phyloP scores from a whole-genome alignment of 2,113 vertebrate genomes.

The Cacatua alba region DNA sequence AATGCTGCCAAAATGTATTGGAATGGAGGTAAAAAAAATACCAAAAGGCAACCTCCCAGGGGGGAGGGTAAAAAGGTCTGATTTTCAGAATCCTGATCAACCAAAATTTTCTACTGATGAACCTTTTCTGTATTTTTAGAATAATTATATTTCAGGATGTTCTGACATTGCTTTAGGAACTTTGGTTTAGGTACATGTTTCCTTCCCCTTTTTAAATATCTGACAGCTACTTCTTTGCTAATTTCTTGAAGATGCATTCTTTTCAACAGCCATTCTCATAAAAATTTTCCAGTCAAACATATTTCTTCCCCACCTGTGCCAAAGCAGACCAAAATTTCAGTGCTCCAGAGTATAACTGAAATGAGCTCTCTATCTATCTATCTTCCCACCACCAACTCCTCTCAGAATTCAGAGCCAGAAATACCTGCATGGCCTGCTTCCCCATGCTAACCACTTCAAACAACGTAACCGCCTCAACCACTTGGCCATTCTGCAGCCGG shows the following conservation, averaged over 20 bases:
- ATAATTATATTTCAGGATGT: background rate
- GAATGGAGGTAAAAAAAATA: background rate
- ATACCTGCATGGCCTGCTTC: slow-evolving; percentile 87
- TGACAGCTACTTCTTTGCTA: background rate
- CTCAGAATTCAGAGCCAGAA: background rate
- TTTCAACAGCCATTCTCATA: background rate
- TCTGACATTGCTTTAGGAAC: background rate
- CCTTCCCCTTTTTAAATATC: background rate
- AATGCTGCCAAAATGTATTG: background rate
- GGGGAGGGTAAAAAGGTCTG: accelerated
- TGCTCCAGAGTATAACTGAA: background rate
- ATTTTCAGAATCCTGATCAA: background rate
- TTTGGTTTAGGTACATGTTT: background rate
- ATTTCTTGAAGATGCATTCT: background rate
- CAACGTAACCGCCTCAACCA: slow-evolving; percentile 85
- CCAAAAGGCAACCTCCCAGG: background rate
- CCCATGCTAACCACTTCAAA: slow-evolving; percentile 92
- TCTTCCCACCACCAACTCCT: background rate
- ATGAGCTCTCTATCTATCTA: background rate
- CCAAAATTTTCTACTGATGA: background rate
- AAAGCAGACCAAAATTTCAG: background rate
- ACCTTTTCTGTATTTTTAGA: background rate
- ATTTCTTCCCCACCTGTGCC: background rate
- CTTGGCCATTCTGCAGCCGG: slow-evolving; percentile 67
- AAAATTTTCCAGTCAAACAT: background rate